These are phyloP conservation scores for Trachelus troglodyta DNA, from an alignment of 2,888 invertebrate genomes.

Conservation along the genomic window DNA sequence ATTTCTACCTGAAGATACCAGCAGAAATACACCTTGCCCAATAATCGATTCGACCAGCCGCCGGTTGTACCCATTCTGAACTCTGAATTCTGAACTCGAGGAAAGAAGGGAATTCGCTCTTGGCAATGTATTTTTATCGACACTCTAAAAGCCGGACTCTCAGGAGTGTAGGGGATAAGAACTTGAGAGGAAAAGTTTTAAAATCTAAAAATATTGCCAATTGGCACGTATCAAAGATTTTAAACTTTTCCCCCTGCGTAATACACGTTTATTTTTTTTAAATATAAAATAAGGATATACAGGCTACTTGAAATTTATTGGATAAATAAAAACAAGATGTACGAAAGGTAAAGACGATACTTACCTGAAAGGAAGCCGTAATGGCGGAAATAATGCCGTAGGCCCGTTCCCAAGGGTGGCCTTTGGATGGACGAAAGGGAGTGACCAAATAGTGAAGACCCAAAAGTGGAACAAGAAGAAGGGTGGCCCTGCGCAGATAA, in stretches of 20 bases:
- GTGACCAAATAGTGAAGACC: conserved; percentile 92
- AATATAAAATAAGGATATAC: background rate
- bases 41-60: background rate
- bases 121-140: background rate
- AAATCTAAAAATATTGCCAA: conserved; percentile 2
- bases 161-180: background rate
- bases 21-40: background rate
- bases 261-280: background rate
- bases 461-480: conserved; percentile 89
- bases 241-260: background rate
- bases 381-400: conserved; percentile 90
- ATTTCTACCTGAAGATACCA: background rate
- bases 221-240: background rate
- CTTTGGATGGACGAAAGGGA: conserved; percentile 81
- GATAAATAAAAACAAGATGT: background rate
- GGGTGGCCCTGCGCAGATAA: conserved; percentile 76
- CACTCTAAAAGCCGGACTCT: background rate
- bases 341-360: conserved; percentile 29
- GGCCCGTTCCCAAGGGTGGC: conserved; percentile 78
- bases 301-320: background rate
- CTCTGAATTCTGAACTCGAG: background rate
- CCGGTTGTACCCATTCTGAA: background rate
- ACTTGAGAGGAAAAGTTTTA: background rate
- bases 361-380: conserved; percentile 88
- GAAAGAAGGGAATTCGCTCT: background rate